Conservation (phyloP, 2,888 invertebrate species). For the Campaea margaritaria region DNA sequence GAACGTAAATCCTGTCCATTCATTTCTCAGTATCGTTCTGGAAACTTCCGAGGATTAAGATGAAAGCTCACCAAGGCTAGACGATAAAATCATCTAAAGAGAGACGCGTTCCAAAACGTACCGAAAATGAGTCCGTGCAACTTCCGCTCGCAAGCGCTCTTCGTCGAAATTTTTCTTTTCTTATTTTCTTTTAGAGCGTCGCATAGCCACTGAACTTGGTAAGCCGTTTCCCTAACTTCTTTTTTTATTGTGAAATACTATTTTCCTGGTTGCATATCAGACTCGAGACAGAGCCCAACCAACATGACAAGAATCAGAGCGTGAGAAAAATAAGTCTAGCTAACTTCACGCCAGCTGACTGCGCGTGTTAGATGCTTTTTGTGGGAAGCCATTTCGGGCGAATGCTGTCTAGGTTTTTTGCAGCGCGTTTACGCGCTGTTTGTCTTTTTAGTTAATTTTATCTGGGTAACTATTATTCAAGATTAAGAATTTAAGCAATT, state of each 20-base stretch:
- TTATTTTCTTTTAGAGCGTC: neutral
- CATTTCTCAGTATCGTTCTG: neutral
- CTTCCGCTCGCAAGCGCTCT: no score
- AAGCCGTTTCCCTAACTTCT: neutral
- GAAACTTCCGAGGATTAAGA: no score
- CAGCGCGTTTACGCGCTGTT: slow-evolving; percentile 15
- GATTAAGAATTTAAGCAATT: neutral
- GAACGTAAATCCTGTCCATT: neutral
- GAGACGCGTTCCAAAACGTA: no score
- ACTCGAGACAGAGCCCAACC: slow-evolving; percentile 44
- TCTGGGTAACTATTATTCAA: slow-evolving; percentile 1
- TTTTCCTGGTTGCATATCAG: slow-evolving; percentile 50
- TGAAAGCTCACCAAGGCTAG: no score
- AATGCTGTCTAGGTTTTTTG: slow-evolving; percentile 20
- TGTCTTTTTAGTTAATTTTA: slow-evolving; percentile 1
- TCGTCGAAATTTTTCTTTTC: slow-evolving; percentile 6
- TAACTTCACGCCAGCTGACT: slow-evolving; percentile 55
- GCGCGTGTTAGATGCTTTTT: slow-evolving; percentile 40
- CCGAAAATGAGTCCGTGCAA: no score
- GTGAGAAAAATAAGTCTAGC: slow-evolving; percentile 59
- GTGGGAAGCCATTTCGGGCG: slow-evolving; percentile 26
- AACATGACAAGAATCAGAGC: slow-evolving; percentile 57
- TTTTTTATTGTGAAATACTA: slow-evolving; percentile 28
- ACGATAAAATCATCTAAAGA: no score
- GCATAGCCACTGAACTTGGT: neutral